phyloP scores from a whole-genome alignment of 2,113 vertebrate genomes.

The Xiphorhynchus elegans region DNA sequence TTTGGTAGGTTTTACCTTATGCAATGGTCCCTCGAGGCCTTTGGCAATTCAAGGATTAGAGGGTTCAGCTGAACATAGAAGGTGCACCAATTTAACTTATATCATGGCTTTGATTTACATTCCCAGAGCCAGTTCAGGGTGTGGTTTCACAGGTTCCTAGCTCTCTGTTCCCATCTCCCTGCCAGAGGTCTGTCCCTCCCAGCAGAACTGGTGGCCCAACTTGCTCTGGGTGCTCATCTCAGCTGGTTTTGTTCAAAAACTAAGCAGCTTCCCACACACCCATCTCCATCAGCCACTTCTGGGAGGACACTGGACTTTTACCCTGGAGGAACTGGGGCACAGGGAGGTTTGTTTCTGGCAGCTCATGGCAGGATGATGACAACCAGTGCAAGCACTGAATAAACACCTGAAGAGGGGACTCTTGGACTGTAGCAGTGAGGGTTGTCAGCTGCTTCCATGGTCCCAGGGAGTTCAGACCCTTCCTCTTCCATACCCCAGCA shows the following conservation, averaged over 20 bases:
- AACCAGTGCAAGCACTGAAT: background rate
- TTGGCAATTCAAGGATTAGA: background rate
- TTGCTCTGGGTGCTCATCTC: background rate
- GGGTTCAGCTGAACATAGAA: background rate
- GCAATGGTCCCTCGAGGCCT: background rate
- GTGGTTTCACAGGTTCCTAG: background rate
- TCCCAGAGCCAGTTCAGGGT: background rate
- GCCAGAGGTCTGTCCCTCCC: background rate
- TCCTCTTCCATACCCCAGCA: background rate
- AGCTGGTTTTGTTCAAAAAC: background rate
- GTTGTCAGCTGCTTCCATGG: background rate
- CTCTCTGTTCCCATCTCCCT: background rate
- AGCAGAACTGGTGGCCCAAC: background rate
- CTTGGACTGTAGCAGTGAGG: rapidly evolving
- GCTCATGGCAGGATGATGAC: background rate
- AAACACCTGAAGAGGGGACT: background rate
- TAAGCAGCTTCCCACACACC: background rate
- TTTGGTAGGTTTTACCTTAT: background rate
- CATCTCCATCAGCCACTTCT: background rate
- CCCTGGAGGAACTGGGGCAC: background rate
- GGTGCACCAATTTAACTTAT: background rate
- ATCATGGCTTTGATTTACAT: background rate
- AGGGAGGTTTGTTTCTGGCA: background rate
- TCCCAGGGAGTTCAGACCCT: background rate
- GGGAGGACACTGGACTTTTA: background rate